These are phyloP conservation scores for Xenentodon cancila DNA, from an alignment of 2,797 vertebrate genomes.

Conservation along the genomic window DNA sequence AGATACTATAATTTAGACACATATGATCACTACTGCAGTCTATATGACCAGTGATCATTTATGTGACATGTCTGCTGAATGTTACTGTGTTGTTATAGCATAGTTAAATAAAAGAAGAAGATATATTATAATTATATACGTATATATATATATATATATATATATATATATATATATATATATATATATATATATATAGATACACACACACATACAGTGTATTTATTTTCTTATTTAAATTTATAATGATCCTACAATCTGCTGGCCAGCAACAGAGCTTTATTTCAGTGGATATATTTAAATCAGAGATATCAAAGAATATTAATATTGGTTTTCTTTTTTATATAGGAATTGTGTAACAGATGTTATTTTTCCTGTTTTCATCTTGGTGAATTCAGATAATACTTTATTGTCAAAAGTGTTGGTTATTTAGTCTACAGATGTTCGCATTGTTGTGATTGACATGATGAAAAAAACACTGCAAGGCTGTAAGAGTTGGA, in stretches of 20 bases:
- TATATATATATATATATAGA: conserved; percentile 55
- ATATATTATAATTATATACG: conserved; percentile 16
- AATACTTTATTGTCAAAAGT: conserved; percentile 48
- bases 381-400: conserved; percentile 36
- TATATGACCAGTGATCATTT: conserved; percentile 45
- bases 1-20: conserved; percentile 45
- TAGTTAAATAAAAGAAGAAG: conserved; percentile 59
- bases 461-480: conserved; percentile 30
- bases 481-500: conserved; percentile 27
- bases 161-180: conserved; percentile 50
- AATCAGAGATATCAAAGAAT: conserved; percentile 33
- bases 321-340: conserved; percentile 33
- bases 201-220: conserved; percentile 61
- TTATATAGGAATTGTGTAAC: conserved; percentile 25
- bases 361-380: conserved; percentile 36
- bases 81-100: conserved; percentile 66
- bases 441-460: conserved; percentile 52
- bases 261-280: conserved; percentile 79
- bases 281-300: conserved; percentile 59
- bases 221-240: conserved; percentile 83
- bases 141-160: conserved; percentile 50
- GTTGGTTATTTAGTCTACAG: conserved; percentile 55
- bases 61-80: conserved; percentile 72
- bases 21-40: conserved; percentile 56
- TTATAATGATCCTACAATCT: conserved; percentile 78